Evolutionary conservation across 2,113 vertebrate genomes (phyloP).

Genomic region (Oceanites oceanicus): DNA sequence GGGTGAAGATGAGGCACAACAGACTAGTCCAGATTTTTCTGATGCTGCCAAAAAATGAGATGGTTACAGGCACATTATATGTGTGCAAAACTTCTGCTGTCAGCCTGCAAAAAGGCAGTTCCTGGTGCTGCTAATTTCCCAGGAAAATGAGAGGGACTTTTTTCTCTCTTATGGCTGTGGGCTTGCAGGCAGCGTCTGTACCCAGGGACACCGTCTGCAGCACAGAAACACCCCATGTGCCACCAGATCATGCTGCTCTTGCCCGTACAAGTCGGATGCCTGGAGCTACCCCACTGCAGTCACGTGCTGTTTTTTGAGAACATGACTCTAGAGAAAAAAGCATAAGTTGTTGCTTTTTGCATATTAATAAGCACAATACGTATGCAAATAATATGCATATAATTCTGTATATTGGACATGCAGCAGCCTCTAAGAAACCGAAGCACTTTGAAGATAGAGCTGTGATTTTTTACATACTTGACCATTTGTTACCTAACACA

Average conservation of each 20-base stretch:
- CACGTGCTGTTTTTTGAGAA: background rate
- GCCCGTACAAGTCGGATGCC: fast-evolving
- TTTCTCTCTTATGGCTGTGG: too few relatives aligned
- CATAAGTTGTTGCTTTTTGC: background rate
- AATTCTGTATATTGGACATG: background rate
- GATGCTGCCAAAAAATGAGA: background rate
- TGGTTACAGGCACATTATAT: background rate
- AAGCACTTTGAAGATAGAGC: background rate
- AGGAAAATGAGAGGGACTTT: background rate
- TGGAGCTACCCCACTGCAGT: background rate
- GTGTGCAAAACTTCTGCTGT: background rate
- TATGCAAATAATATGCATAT: background rate
- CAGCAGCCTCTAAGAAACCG: background rate
- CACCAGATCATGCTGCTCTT: background rate
- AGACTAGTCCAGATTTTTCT: background rate
- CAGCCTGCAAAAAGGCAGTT: background rate
- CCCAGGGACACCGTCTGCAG: fast-evolving
- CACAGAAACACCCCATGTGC: background rate
- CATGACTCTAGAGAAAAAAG: background rate
- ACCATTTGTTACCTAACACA: background rate
- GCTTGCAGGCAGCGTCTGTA: background rate
- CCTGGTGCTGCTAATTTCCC: background rate
- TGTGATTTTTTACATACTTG: background rate
- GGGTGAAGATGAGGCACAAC: background rate
- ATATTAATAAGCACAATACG: background rate